phyloP scores from a whole-genome alignment of 2,888 invertebrate species.

The Melitaea athalia region DNA sequence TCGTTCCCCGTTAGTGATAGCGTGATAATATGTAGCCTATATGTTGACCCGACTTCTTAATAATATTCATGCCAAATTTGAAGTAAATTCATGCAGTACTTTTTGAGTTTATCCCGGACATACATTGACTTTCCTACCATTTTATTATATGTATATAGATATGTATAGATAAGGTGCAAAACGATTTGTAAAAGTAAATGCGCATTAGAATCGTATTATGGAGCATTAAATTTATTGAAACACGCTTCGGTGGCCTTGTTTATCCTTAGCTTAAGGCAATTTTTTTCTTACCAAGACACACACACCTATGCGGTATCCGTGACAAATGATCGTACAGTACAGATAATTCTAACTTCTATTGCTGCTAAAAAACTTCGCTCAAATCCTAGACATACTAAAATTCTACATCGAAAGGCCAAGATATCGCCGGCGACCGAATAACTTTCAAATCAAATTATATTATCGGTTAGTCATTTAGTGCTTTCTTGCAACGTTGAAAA shows the following conservation, averaged over 20 bases:
- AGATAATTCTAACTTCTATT: constrained; percentile 44
- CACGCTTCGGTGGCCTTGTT: constrained; percentile 39
- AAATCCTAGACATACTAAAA: constrained; percentile 8
- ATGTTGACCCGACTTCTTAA: too few relatives aligned
- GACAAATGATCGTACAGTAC: constrained; percentile 58
- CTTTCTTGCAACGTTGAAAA: constrained; percentile 33
- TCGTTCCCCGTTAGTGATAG: too few relatives aligned
- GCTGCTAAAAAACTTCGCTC: constrained; percentile 22
- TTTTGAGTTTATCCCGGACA: too few relatives aligned
- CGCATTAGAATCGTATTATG: constrained; percentile 15
- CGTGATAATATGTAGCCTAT: too few relatives aligned
- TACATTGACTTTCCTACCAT: too few relatives aligned
- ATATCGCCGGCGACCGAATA: constrained; percentile 29
- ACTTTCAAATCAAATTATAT: constrained; percentile 47
- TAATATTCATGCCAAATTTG: too few relatives aligned
- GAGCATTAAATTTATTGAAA: constrained; percentile 19
- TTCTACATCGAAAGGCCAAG: constrained; percentile 10
- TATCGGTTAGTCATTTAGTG: constrained; percentile 38
- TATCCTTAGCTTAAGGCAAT: constrained; percentile 47
- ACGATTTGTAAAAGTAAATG: constrained; percentile 10
- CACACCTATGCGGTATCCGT: constrained; percentile 45
- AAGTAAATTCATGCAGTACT: too few relatives aligned
- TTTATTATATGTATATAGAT: too few relatives aligned
- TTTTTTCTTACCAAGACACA: constrained; percentile 47
- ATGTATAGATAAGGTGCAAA: background rate